phyloP scores from a whole-genome alignment of 2,888 invertebrate species.

The Balanococcus diminutus region DNA sequence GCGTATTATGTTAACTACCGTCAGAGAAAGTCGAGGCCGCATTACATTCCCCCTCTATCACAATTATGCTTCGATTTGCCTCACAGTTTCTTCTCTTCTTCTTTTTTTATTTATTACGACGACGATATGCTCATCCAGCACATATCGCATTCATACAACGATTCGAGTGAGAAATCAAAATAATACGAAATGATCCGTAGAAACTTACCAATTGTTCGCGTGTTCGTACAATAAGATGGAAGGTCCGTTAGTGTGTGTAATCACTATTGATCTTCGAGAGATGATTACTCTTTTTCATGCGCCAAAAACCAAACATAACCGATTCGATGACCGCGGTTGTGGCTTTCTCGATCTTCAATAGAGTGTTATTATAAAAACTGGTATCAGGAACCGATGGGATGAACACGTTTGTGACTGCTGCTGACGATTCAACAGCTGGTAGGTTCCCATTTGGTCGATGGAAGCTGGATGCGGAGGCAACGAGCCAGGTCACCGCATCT shows the following conservation, averaged over 20 bases:
- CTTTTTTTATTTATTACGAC: background rate
- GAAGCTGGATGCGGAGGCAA: too few species aligned
- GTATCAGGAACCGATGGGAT: too few species aligned
- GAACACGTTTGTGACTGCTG: too few species aligned
- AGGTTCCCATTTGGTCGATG: too few species aligned
- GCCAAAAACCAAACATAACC: background rate
- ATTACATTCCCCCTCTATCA: slow-evolving; percentile 8
- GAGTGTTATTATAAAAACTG: too few species aligned
- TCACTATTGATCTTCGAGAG: background rate
- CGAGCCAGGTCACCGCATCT: background rate
- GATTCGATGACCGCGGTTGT: background rate
- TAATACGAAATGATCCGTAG: background rate
- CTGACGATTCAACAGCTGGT: too few species aligned
- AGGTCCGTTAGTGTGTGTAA: background rate
- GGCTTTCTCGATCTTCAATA: background rate
- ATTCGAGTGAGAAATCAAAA: background rate
- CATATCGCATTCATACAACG: background rate
- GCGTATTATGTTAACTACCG: background rate
- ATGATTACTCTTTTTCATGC: background rate
- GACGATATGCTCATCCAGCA: background rate
- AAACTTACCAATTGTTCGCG: background rate
- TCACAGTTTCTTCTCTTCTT: slow-evolving; percentile 25
- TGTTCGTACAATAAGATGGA: background rate
- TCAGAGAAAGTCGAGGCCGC: slow-evolving; percentile 32
- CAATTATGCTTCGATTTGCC: slow-evolving; percentile 30